Percentiles rank a stretch among this genome's conserved stretches.
Evolutionary conservation across 2,797 vertebrate genomes (phyloP).

Genomic region (Neopelma chrysocephalum): DNA sequence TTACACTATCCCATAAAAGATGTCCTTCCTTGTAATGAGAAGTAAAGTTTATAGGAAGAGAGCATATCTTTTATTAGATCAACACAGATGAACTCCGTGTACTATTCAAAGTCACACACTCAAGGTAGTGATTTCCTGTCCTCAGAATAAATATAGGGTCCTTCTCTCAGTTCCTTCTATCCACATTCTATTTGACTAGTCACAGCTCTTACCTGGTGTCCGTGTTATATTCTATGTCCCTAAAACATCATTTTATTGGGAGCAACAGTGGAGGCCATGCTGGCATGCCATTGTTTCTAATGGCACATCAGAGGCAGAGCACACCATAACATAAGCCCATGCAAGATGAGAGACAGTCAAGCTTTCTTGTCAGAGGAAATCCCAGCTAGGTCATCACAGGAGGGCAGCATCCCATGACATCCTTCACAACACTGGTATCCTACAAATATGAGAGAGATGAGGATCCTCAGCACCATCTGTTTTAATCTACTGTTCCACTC

Average conservation of each 20-base stretch:
- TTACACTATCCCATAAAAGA: not conserved
- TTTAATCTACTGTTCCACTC: not conserved
- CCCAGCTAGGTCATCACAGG: not conserved
- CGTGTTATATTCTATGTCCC: not conserved
- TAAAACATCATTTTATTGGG: not conserved
- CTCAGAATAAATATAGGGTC: not conserved
- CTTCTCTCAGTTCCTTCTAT: not conserved
- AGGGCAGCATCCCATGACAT: not conserved
- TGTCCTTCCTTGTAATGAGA: not conserved
- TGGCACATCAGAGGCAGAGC: not conserved
- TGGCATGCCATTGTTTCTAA: not conserved
- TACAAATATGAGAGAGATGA: not conserved
- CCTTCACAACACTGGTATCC: not conserved
- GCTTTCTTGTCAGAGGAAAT: not conserved
- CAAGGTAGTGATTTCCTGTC: not conserved
- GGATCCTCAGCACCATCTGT: not conserved
- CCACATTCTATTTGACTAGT: not conserved
- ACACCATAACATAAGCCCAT: rapidly evolving
- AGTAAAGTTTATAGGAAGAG: not conserved
- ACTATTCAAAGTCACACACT: not conserved
- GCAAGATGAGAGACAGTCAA: not conserved
- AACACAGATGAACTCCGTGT: not conserved
- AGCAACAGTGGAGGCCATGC: not conserved
- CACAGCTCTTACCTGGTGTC: not conserved
- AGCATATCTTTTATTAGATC: not conserved